Evolutionary conservation across 2,113 vertebrate genomes (phyloP), one percentile per base, ranked within the genome.

Genomic region (Dipodomys merriami): DNA sequence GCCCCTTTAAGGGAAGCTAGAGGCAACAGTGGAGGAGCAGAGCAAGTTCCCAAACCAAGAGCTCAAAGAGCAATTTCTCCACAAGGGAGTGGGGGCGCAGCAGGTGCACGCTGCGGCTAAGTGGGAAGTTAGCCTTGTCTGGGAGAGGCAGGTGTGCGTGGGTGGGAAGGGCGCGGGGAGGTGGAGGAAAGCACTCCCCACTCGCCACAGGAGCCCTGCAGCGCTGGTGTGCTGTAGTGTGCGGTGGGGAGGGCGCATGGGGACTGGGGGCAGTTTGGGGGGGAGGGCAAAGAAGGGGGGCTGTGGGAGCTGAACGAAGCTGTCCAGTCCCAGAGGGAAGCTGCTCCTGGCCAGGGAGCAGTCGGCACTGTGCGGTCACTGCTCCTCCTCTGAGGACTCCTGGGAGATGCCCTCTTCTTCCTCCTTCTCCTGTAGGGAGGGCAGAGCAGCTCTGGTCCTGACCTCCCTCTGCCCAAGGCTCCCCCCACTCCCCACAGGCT

Each of bases 301-400:
- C 46, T 0, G 84, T 39, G 86, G 95, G 92, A 86, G 77, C 62
- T 1, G 92, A 73, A 76, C 60, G 16, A 86, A 93, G 95, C 95
- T 91, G 93, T 94, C 95, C 94, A 94, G 97, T 94, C 97, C 96
- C 96, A 88, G 93, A 88, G 88, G 83, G 90, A 92, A 81, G 77
- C 80, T 53, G 96, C 95, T 91, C 95, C 94, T 79, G 29, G 96
- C 98, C 98, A 98, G 98, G 99, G 99, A 99, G 99, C 97, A 7
- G 93, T 96, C 96, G 96, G 95, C 86, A 95, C 96, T 97, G 97
- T 94, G 57, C 77, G 89, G 97, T 99, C 99, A 99, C 98, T 99
- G 99, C 97, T 99, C 99, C 96, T 99, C 99, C 97, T 99, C 99
- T 1, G 99, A 99, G 83, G 99, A 99, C 94, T 99, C 99, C 98